Evolutionary conservation across 1,140 invertebrate genomes (phyloP), one percentile per base, ranked within the genome.

Genomic region (Papilio machaon): DNA sequence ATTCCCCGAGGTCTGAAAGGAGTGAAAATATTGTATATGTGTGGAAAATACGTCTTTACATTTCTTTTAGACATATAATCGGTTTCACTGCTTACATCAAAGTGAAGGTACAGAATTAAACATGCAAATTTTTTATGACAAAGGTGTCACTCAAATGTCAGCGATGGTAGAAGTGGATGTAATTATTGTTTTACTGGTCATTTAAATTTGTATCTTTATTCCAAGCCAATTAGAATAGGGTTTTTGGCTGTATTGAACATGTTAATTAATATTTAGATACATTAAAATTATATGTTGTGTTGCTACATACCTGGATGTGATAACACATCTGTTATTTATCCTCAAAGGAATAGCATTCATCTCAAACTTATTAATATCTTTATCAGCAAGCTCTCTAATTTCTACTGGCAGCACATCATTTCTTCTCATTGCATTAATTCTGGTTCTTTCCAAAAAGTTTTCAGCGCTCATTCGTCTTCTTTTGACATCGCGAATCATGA

Each of bases 401-500:
- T 98, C 97, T 73, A 90, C 75, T 1, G 98, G 98, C 30, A 99
- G 91, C 85, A 99, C 96, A 88, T 96, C 95, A 90, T 98, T 98
- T 89, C 97, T 97, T 81, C 97, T 95, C 46, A 99, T 86, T 5
- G 96, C 96, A 90, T 98, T 97, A 0, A 98, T 94, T 81, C 98
- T 95, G 23, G 97, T 91, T 83, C 98, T 95, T 54, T 96, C 95
- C 11, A 96, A 94, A 81, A 96, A 97, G 94, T 97, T 95, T 89
- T 98, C 96, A 81, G 96, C 96, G 2, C 97, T 96, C 82, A 96
- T 95, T 88, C 96, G 95, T 80, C 98, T 95, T 75, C 97, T 95
- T 89, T 98, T 98, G 0, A 97, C 96, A 94, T 99, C 98, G 80
- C 97, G 95, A 30, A 97, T 95, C 98, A 98, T 98, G 84, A 95